Conservation (phyloP, 2,888 invertebrate species). For the Autographa pulchrina region DNA sequence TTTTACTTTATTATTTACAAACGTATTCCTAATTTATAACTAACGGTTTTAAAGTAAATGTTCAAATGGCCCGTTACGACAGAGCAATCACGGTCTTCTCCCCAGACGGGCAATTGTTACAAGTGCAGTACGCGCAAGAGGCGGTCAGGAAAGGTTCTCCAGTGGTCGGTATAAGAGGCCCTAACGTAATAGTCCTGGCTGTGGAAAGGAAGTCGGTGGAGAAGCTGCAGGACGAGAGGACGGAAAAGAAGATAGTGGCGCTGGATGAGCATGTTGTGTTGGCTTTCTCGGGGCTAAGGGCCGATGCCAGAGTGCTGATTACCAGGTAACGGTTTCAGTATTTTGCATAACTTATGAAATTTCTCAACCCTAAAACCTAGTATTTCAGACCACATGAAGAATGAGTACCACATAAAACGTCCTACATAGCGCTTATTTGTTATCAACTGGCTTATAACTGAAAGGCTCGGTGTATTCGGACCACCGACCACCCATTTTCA, state of each 20-base stretch:
- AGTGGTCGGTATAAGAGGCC: conserved; percentile 97
- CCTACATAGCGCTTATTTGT: no score
- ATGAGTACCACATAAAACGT: no score
- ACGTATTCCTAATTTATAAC: no score
- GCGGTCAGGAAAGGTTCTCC: conserved; percentile 96
- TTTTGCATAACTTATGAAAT: no score
- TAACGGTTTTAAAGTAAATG: no score
- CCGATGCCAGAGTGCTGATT: conserved; percentile 98
- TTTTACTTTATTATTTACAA: background rate
- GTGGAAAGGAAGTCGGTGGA: conserved; percentile 99
- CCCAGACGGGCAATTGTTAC: conserved; percentile 98
- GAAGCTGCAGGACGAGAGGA: conserved; percentile 97
- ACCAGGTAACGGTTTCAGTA: conserved; percentile 86
- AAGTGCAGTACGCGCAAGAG: conserved; percentile 99
- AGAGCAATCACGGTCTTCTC: conserved; percentile 99
- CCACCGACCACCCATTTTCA: no score
- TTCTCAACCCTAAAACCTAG: no score
- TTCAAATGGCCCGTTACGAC: conserved; percentile 93
- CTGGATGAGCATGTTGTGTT: conserved; percentile 98
- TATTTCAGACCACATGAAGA: no score
- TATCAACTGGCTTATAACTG: no score
- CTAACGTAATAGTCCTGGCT: conserved; percentile 97
- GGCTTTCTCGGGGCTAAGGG: conserved; percentile 98
- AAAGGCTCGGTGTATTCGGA: no score
- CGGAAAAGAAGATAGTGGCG: conserved; percentile 98